These are phyloP conservation scores for Poecile atricapillus DNA, from an alignment of 2,113 vertebrate genomes.

Conservation along the genomic window DNA sequence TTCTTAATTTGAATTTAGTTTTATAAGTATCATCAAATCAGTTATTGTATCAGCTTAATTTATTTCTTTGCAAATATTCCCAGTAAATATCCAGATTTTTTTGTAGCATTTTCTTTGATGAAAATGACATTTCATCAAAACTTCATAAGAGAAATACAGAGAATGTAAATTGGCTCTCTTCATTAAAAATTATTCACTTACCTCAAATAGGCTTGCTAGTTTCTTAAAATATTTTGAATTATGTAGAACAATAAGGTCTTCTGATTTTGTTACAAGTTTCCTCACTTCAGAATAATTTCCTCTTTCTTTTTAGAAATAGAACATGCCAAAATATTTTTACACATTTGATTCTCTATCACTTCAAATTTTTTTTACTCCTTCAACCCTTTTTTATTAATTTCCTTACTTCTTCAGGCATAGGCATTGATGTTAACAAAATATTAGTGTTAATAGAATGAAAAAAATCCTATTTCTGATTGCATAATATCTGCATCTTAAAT, in stretches of 20 bases:
- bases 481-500: neutral
- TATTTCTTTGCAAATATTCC: neutral
- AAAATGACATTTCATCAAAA: neutral
- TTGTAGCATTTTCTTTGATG: neutral
- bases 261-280: neutral
- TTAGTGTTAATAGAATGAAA: neutral
- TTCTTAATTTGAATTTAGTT: neutral
- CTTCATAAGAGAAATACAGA: neutral
- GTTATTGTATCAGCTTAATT: neutral
- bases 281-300: neutral
- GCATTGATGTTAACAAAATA: neutral
- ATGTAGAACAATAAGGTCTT: neutral
- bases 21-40: neutral
- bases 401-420: neutral
- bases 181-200: neutral
- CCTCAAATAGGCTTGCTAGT: fast-evolving
- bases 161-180: neutral
- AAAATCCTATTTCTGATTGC: neutral
- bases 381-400: neutral
- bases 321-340: neutral
- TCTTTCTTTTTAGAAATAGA: neutral
- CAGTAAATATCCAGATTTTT: neutral
- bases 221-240: neutral
- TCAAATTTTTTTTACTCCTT: neutral
- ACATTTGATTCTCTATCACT: neutral